Percentiles rank a stretch among this genome's conserved stretches.
phyloP scores from a whole-genome alignment of 2,797 vertebrate species.

The Oryzias sinensis region DNA sequence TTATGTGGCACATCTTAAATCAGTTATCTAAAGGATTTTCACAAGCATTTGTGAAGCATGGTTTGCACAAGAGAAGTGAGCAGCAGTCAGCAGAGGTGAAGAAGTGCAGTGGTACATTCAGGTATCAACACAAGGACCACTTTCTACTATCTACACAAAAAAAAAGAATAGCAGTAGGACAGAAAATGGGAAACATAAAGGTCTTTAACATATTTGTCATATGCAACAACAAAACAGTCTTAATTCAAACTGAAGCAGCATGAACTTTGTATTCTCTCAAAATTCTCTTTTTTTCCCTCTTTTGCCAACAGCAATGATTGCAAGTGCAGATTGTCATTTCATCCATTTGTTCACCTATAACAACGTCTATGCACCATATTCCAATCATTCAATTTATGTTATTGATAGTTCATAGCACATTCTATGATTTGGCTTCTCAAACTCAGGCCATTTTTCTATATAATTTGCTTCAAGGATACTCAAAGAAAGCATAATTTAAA shows the following conservation, averaged over 20 bases:
- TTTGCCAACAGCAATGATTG: conserved; percentile 49
- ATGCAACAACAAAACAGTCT: conserved; percentile 21
- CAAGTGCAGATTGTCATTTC: conserved; percentile 4
- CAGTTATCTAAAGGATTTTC: no score
- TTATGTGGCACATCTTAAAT: no score
- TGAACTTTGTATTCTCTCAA: conserved; percentile 18
- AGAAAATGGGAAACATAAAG: conserved; percentile 12
- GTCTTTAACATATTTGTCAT: conserved; percentile 18
- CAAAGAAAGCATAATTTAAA: no score
- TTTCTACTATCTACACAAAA: background rate
- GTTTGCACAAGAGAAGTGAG: conserved; percentile 21
- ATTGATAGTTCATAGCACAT: no score
- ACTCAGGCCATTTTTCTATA: background rate
- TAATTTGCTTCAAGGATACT: background rate
- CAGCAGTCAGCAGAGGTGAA: conserved; percentile 8
- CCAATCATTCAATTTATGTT: no score
- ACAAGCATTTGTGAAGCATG: conserved; percentile 1
- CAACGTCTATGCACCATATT: no score
- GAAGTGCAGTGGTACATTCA: conserved; percentile 36
- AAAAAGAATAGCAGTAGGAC: background rate
- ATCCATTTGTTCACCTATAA: no score
- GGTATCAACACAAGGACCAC: background rate
- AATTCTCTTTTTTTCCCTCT: conserved; percentile 35
- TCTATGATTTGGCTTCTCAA: no score
- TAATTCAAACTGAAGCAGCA: conserved; percentile 26